Percentiles rank a stretch among this genome's conserved stretches.
Conservation (phyloP, 2,888 invertebrate genomes). For the Nomada goodeniana region DNA sequence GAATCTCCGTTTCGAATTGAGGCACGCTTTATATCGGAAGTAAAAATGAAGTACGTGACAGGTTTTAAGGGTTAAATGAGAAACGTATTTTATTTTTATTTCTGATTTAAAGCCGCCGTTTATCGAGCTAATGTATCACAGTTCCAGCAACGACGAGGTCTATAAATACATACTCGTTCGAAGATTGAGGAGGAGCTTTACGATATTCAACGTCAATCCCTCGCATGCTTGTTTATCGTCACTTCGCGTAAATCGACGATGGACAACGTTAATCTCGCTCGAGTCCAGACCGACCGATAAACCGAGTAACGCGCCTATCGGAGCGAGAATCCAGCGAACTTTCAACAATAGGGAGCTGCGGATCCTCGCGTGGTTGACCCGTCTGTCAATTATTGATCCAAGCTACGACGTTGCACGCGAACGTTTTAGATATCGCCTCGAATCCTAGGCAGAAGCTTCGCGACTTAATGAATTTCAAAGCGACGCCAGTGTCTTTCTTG, state of each 20-base stretch:
- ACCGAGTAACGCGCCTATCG: conserved; percentile 47
- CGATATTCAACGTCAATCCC: conserved; percentile 24
- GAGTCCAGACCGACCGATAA: conserved; percentile 37
- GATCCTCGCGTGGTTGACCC: conserved; percentile 61
- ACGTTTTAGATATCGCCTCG: not conserved
- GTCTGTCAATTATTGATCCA: conserved; percentile 56
- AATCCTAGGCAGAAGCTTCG: not conserved
- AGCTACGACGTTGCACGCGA: not conserved
- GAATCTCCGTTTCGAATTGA: not conserved
- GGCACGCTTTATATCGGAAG: not conserved
- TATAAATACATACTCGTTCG: conserved; percentile 35
- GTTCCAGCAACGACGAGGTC: not conserved
- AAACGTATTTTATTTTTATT: no score
- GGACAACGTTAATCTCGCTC: conserved; percentile 13
- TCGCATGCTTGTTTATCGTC: not conserved
- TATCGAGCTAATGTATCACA: no score
- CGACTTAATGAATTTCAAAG: not conserved
- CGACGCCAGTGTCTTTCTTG: no score
- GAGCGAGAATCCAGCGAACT: conserved; percentile 57
- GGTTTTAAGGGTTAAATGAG: no score
- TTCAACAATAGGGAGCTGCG: conserved; percentile 57
- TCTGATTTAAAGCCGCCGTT: no score
- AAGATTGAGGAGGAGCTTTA: conserved; percentile 10
- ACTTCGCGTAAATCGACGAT: conserved; percentile 37
- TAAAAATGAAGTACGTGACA: no score